Evolutionary conservation across 2,888 invertebrate species (phyloP).

Genomic region (Scelioninae gen. 2): DNA sequence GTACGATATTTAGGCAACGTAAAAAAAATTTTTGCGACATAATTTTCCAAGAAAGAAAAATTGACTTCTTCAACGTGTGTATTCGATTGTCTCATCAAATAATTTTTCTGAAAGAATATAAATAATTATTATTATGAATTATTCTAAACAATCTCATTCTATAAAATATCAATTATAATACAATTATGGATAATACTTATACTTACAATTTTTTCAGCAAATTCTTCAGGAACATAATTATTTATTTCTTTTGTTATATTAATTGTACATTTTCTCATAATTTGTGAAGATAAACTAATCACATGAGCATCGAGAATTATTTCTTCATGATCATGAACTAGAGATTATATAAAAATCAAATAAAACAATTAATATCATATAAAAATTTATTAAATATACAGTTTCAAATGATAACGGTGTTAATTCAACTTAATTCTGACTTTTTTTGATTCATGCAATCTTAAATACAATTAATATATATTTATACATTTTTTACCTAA

Average conservation of each 20-base stretch:
- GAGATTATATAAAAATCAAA: constrained; percentile 38
- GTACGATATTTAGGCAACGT: constrained; percentile 58
- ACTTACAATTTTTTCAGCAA: constrained; percentile 68
- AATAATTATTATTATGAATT: constrained; percentile 12
- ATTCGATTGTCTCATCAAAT: constrained; percentile 36
- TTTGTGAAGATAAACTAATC: constrained; percentile 68
- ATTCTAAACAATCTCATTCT: too few species aligned
- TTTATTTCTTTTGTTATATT: constrained; percentile 65
- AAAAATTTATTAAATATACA: constrained; percentile 12
- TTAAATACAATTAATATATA: not conserved
- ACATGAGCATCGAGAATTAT: constrained; percentile 71
- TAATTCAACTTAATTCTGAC: too few species aligned
- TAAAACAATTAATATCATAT: too few species aligned
- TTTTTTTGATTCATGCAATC: too few species aligned
- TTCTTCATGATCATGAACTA: constrained; percentile 67
- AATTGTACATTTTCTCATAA: constrained; percentile 66
- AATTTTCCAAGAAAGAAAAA: constrained; percentile 67
- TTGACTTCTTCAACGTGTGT: constrained; percentile 57
- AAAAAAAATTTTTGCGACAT: constrained; percentile 61
- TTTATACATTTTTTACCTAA: constrained; percentile 63
- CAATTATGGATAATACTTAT: not conserved
- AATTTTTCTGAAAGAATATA: constrained; percentile 29
- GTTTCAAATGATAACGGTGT: not conserved
- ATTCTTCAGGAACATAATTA: constrained; percentile 65
- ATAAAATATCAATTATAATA: not conserved